phyloP scores from a whole-genome alignment of 2,888 invertebrate genomes.

The Chalcosyrphus nemorum region DNA sequence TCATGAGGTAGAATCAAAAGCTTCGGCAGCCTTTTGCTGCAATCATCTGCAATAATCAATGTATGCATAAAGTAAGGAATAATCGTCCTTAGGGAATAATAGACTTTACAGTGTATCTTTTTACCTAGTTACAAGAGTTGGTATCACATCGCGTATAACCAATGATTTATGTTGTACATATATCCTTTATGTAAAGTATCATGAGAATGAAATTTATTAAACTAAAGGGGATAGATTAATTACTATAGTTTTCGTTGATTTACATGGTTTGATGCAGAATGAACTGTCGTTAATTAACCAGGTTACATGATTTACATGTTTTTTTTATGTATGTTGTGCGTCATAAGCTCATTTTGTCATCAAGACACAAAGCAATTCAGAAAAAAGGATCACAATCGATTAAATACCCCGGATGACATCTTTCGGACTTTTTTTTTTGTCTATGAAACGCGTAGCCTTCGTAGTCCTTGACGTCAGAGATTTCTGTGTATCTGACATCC shows the following conservation, averaged over 20 bases:
- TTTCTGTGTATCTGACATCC: neutral
- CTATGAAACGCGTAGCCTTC: neutral
- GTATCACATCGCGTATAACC: neutral
- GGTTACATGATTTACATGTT: neutral
- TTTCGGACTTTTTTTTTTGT: neutral
- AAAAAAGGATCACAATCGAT: neutral
- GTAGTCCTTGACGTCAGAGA: neutral
- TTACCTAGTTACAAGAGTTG: neutral
- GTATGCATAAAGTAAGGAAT: conserved; percentile 19
- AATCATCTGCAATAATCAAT: conserved; percentile 36
- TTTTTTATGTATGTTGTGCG: too few species aligned
- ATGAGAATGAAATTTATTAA: conserved; percentile 3
- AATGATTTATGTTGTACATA: neutral
- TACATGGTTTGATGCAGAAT: neutral
- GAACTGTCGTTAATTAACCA: neutral
- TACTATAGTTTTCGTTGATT: neutral
- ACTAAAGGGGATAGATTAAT: neutral
- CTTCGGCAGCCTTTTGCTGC: conserved; percentile 17
- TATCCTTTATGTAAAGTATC: neutral
- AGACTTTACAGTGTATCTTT: neutral
- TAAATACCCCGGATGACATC: neutral
- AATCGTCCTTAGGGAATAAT: conserved; percentile 20
- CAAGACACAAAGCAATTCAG: too few species aligned
- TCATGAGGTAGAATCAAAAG: conserved; percentile 40
- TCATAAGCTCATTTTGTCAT: too few species aligned